Percentiles rank a stretch among this genome's conserved stretches.
phyloP scores from a whole-genome alignment of 2,888 invertebrate species.

The Plemyria rubiginata region DNA sequence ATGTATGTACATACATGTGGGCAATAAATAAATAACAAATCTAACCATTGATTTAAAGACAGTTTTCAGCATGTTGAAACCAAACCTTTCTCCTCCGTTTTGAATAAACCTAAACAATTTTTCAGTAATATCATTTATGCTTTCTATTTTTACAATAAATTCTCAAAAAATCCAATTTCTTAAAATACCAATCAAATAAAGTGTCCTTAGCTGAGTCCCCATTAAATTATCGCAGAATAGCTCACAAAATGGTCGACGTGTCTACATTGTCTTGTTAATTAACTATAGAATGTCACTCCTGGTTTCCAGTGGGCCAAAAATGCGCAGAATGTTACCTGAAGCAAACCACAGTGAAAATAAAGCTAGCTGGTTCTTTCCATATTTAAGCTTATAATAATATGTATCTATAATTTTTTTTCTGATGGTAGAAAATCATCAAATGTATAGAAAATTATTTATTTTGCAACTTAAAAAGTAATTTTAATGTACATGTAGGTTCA shows the following conservation, averaged over 20 bases:
- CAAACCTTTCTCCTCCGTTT: background rate
- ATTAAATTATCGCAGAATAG: conserved; percentile 38
- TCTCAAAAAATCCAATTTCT: conserved; percentile 35
- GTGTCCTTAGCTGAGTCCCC: conserved; percentile 32
- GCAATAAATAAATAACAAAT: background rate
- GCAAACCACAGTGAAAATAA: conserved; percentile 19
- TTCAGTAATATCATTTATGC: background rate
- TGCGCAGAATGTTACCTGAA: conserved; percentile 41
- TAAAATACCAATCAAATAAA: conserved; percentile 38
- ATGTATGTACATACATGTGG: too few species aligned
- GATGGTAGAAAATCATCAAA: too few species aligned
- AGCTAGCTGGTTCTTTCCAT: conserved; percentile 2
- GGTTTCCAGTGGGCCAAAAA: conserved; percentile 41
- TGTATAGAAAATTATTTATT: too few species aligned
- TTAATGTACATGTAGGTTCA: too few species aligned
- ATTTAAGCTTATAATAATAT: too few species aligned
- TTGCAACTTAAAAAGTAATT: too few species aligned
- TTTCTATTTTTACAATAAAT: conserved; percentile 19
- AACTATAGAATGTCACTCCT: conserved; percentile 43
- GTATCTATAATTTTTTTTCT: too few species aligned
- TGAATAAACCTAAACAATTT: background rate
- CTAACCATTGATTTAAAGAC: background rate
- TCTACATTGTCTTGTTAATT: conserved; percentile 43
- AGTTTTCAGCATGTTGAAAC: background rate
- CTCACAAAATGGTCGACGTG: conserved; percentile 36